These are phyloP conservation scores for Drosophila vallismaia DNA, from an alignment of 2,888 invertebrate species.

Conservation along the genomic window DNA sequence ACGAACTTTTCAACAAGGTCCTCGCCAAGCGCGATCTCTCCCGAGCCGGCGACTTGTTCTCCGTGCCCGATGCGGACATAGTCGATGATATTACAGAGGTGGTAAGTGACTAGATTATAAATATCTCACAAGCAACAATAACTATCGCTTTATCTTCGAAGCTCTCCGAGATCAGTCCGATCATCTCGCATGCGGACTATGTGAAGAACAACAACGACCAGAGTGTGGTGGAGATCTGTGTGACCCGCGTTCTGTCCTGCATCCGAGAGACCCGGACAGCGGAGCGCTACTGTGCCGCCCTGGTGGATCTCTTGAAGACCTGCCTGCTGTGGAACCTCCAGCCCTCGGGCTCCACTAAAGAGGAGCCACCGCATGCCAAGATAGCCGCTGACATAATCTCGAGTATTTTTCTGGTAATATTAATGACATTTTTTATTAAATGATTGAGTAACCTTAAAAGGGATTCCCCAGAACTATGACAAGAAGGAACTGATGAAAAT, in stretches of 20 bases:
- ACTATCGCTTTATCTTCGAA: constrained; percentile 69
- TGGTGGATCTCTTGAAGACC: constrained; percentile 93
- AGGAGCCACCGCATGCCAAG: constrained; percentile 97
- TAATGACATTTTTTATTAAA: fast-evolving
- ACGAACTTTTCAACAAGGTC: constrained; percentile 95
- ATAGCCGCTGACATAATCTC: constrained; percentile 97
- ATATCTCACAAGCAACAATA: not conserved
- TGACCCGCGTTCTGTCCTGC: constrained; percentile 95
- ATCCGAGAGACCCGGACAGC: constrained; percentile 94
- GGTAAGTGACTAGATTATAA: constrained; percentile 84
- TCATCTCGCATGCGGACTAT: constrained; percentile 93
- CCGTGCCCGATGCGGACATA: constrained; percentile 93
- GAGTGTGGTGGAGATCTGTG: constrained; percentile 97
- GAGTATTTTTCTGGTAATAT: constrained; percentile 93
- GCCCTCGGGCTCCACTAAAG: constrained; percentile 88
- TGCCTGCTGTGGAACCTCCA: constrained; percentile 95
- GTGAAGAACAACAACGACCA: constrained; percentile 95
- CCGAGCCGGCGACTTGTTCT: constrained; percentile 95
- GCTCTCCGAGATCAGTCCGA: constrained; percentile 90
- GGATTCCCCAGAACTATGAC: constrained; percentile 85
- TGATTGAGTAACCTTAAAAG: not conserved
- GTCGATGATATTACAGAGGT: constrained; percentile 93
- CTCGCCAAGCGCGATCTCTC: constrained; percentile 95
- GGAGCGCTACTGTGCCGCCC: constrained; percentile 91
- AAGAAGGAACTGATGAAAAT: constrained; percentile 86